Conservation (phyloP, 2,113 vertebrate species). For the Chloroceryle aenea region DNA sequence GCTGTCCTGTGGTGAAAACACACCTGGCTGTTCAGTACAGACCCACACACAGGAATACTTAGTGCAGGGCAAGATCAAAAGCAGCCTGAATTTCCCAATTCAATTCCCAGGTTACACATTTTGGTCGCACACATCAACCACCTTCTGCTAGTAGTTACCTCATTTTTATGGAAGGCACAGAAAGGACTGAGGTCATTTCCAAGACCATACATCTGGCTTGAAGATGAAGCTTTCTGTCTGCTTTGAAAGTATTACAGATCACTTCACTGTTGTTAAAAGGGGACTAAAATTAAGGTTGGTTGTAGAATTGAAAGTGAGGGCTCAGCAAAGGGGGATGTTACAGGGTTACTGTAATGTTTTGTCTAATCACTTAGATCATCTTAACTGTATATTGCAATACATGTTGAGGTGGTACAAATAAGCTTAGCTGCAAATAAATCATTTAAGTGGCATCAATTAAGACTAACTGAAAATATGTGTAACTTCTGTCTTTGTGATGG, state of each 20-base stretch:
- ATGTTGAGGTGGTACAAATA: background rate
- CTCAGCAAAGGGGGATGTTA: background rate
- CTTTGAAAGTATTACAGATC: background rate
- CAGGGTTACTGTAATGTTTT: background rate
- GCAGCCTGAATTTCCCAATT: background rate
- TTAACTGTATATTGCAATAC: background rate
- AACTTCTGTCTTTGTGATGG: background rate
- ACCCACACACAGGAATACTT: background rate
- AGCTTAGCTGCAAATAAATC: background rate
- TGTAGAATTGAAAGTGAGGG: background rate
- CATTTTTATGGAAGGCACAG: conserved; percentile 33
- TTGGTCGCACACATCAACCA: background rate
- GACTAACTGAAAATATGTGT: background rate
- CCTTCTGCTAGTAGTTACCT: conserved; percentile 30
- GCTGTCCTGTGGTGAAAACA: background rate
- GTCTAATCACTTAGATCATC: background rate
- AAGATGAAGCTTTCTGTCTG: conserved; percentile 3
- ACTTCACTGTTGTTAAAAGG: background rate
- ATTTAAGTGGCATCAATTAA: background rate
- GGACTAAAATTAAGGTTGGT: background rate
- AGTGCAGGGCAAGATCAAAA: background rate
- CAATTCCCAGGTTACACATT: background rate
- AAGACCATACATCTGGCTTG: conserved; percentile 13
- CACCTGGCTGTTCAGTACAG: background rate
- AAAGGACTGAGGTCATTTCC: background rate